These are phyloP conservation scores for Anser brachyrhynchus DNA, from an alignment of 2,113 vertebrate genomes.

Conservation along the genomic window DNA sequence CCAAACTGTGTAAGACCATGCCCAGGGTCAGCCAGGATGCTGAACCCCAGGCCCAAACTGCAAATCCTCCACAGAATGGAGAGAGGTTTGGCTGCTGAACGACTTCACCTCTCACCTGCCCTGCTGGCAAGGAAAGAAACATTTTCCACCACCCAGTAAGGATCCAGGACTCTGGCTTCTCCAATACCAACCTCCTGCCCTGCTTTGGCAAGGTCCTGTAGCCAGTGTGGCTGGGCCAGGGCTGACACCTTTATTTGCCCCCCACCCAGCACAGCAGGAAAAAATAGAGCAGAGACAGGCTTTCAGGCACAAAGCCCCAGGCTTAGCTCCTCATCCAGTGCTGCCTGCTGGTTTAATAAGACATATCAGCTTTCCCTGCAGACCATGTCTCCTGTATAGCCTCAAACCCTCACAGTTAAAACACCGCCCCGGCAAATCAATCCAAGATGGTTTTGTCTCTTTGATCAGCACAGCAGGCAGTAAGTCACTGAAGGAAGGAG, in stretches of 20 bases:
- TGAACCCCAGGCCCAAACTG: not conserved
- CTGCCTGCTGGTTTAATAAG: not conserved
- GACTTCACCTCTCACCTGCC: not conserved
- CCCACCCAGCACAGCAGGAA: slow-evolving; percentile 27
- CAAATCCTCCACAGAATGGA: not conserved
- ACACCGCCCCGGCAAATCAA: not conserved
- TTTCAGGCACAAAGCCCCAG: not conserved
- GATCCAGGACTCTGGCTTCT: slow-evolving; percentile 84
- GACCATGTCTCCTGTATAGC: not conserved
- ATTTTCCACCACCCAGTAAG: slow-evolving; percentile 79
- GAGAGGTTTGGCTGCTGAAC: not conserved
- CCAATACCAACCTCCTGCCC: slow-evolving; percentile 78
- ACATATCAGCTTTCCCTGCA: not conserved
- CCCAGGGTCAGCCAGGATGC: accelerated
- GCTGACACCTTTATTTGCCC: not conserved
- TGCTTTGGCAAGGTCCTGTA: slow-evolving; percentile 78
- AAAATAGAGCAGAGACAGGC: slow-evolving; percentile 22
- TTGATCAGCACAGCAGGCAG: slow-evolving; percentile 29
- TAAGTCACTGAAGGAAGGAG: not conserved
- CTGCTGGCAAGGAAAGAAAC: not conserved
- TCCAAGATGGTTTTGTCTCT: slow-evolving; percentile 17
- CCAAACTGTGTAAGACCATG: accelerated
- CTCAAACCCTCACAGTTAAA: not conserved
- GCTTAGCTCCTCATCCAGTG: not conserved
- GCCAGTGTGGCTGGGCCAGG: not conserved